Evolutionary conservation across 2,888 invertebrate genomes (phyloP).

Genomic region (Plemyria rubiginata): DNA sequence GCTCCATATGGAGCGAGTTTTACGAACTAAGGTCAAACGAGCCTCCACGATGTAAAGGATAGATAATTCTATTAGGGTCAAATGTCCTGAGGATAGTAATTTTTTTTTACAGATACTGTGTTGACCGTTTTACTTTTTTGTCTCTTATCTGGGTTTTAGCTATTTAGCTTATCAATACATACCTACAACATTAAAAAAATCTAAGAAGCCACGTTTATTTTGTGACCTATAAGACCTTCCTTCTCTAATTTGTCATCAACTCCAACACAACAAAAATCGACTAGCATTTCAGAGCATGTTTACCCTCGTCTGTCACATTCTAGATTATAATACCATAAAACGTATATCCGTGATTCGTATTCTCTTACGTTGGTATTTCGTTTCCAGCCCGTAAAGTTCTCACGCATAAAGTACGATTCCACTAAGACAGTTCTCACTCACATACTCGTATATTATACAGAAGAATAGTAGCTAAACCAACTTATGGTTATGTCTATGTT

Average conservation of each 20-base stretch:
- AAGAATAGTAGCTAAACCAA: conserved; percentile 29
- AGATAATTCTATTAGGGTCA: conserved; percentile 41
- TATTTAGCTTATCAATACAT: conserved; percentile 7
- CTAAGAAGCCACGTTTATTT: too few relatives aligned
- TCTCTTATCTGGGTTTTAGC: conserved; percentile 17
- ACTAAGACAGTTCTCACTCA: conserved; percentile 20
- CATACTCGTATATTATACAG: conserved; percentile 16
- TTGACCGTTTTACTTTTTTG: conserved; percentile 20
- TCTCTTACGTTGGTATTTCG: background rate
- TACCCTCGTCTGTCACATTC: too few relatives aligned
- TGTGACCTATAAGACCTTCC: too few relatives aligned
- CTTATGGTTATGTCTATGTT: conserved; percentile 33
- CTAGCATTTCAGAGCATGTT: too few relatives aligned
- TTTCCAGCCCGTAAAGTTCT: conserved; percentile 16
- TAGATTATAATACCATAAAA: background rate
- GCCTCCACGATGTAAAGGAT: conserved; percentile 31
- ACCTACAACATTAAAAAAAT: background rate
- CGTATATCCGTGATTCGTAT: background rate
- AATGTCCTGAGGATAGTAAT: conserved; percentile 34
- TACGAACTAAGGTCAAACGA: conserved; percentile 33
- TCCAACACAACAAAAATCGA: too few relatives aligned
- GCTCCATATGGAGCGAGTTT: conserved; percentile 15
- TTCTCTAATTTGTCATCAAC: too few relatives aligned
- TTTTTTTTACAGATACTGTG: conserved; percentile 24
- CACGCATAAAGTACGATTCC: conserved; percentile 19